Conservation (phyloP, 2,113 vertebrate species). For the Ardeotis arabs region DNA sequence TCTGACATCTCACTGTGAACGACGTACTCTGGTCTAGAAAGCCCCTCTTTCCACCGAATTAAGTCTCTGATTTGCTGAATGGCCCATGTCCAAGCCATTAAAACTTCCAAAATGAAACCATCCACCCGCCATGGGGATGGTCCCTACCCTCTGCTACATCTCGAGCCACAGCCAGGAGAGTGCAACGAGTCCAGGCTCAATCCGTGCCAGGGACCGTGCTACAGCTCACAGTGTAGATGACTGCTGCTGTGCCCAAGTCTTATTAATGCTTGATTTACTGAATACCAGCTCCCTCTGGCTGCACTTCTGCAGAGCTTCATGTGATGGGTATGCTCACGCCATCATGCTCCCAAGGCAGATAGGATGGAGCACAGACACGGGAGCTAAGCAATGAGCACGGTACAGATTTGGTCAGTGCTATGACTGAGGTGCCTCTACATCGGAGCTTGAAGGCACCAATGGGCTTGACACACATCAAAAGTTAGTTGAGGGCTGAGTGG, state of each 20-base stretch:
- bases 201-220: neutral
- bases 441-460: neutral
- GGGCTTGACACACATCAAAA: neutral
- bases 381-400: neutral
- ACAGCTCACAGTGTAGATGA: neutral
- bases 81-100: neutral
- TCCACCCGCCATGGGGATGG: neutral
- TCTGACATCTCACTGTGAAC: neutral
- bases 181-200: neutral
- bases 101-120: neutral
- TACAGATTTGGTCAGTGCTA: accelerated
- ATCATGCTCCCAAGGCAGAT: neutral
- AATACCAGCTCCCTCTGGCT: conserved; percentile 56
- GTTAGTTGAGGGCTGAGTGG: neutral
- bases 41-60: neutral
- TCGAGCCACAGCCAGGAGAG: neutral
- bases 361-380: neutral
- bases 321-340: neutral
- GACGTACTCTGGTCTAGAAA: neutral
- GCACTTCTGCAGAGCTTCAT: neutral
- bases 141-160: neutral
- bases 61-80: neutral
- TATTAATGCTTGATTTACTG: neutral
- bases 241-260: neutral
- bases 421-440: neutral